Percentiles rank a stretch among this genome's conserved stretches.
Conservation (phyloP, 2,797 vertebrate species). For the Luscinia luscinia region DNA sequence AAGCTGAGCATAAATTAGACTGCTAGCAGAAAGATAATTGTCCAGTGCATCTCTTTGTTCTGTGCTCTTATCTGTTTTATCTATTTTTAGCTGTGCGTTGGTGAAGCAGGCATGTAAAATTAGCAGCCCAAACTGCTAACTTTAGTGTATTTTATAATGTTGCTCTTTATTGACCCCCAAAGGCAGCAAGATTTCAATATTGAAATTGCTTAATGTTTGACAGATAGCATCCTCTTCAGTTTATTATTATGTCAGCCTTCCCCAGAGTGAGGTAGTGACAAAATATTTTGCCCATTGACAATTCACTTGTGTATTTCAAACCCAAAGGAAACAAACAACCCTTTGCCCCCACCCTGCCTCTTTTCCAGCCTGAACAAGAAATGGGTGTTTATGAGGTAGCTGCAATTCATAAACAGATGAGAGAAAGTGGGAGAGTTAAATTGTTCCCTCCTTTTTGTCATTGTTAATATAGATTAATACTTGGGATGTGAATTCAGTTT, state of each 20-base stretch:
- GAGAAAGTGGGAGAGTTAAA: not conserved
- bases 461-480: not conserved
- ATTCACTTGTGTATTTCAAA: not conserved
- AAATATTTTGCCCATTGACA: not conserved
- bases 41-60: constrained; percentile 48
- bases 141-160: not conserved
- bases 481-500: not conserved
- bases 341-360: not conserved
- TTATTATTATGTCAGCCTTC: not conserved
- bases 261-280: not conserved
- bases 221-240: not conserved
- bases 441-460: not conserved
- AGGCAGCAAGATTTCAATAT: constrained; percentile 16
- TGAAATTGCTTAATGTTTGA: not conserved
- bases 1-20: not conserved
- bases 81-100: constrained; percentile 30
- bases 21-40: constrained; percentile 14
- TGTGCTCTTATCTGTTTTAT: constrained; percentile 39
- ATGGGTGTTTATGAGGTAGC: not conserved
- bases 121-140: constrained; percentile 30
- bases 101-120: constrained; percentile 25
- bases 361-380: not conserved
- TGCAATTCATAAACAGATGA: not conserved
- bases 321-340: not conserved
- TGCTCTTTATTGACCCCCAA: constrained; percentile 25